Base-by-base conservation (phyloP, 2,797 vertebrate species). In the Protonibea diacanthus region DNA sequence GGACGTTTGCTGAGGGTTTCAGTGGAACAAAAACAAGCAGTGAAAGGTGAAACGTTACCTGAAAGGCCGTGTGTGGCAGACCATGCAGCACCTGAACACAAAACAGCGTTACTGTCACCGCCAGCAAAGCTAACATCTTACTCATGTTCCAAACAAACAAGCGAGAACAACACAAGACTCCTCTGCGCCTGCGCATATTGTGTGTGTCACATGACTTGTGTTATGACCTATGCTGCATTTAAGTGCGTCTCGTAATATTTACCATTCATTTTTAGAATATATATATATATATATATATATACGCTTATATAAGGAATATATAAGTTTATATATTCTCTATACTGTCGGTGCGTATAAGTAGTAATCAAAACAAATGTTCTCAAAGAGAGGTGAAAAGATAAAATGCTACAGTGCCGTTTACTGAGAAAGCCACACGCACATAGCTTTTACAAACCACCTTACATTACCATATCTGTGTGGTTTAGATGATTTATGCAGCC, bases 41-140 rank as follows among this genome's bases (percentile, higher is more conserved):
- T 23, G 3, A 4, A 40, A 44, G 21, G 0, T n/a, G 0, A 33
- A 49, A 21, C 3, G 2, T 81, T 86, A 93, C 91, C 92, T 92
- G 76, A 1, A 9, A 17, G 3, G 15, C 0, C 0, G 4, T 18
- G 60, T 15, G 0, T 1, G 89, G 38, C 13, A 74, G 27, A 0
- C 62, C 74, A 20, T 73, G 68, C 14, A 86, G 40, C 58, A 17
- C 17, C 29, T 59, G 21, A 0, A 18, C 38, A 15, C 0, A 59
- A 0, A 72, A 18, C 29, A 87, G 1, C 0, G 10, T 0, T 0
- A 80, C 3, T 0, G 56, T 29, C 1, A 81, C 20, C 1, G 53
- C 0, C 10, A 80, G 6, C 0, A 85, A 5, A 0, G 0, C 0
- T 0, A 69, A 0, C 0, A 47, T 38, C 11, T 3, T 2, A 0